Evolutionary conservation across 2,888 invertebrate genomes (phyloP), one percentile per base, ranked within the genome.

Genomic region (Hyles lineata): DNA sequence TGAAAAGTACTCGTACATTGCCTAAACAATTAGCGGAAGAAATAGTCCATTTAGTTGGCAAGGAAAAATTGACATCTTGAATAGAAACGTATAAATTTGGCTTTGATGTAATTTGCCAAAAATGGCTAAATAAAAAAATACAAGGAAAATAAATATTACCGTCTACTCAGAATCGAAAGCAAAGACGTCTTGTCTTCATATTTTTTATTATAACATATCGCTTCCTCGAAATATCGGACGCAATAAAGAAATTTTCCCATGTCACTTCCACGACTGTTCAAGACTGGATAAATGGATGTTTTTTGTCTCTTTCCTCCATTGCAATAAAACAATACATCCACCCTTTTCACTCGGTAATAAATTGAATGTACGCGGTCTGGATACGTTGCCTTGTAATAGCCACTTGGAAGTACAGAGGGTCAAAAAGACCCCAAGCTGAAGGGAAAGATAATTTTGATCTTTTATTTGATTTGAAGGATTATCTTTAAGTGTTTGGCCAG

Each of bases 231-330:
- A 67, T 67, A 67, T 67, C 50, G 67, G 43, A 77, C 74, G 77
- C 74, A 77, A 80, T 78, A 78, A 76, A 76, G 78, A 76, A 74
- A 76, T 77, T 79, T 43, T 78, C 80, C 74, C 78, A 80, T 79
- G 83, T 83, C 83, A 81, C 75, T 74, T 69, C 62, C 82, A 83
- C 78, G 72, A 29, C 60, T 71, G 23, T 61, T 61, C 61, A 50
- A 19, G 70, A 52, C 60, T 71, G 73, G 77, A 73, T 60, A 75
- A 77, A 76, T 72, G 77, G 73, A 72, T 78, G 75, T 76, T 77
- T 77, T 75, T 70, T 75, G 63, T 80, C 78, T 72, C 74, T 75
- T 78, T 78, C 73, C 23, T 50, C 23, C 43, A 55, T 73, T 55
- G 29, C 35, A 55, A 61, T 55, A 52, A 23, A 70, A 70, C 25